These are phyloP conservation scores for Tolypeutes matacus DNA, from an alignment of 2,797 vertebrate species.

Conservation along the genomic window DNA sequence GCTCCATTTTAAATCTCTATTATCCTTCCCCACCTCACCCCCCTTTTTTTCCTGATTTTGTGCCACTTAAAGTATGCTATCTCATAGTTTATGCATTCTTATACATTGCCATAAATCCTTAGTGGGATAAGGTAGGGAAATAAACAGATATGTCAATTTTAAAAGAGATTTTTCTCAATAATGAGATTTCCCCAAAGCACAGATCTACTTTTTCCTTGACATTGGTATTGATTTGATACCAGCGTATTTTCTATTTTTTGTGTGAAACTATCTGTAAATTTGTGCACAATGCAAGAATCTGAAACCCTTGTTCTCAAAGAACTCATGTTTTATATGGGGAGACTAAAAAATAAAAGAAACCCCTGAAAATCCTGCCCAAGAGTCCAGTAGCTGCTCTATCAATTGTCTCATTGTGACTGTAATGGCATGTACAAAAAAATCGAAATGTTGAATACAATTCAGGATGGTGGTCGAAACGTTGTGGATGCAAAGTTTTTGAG, in stretches of 20 bases:
- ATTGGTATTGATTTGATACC: conserved; percentile 15
- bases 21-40: neutral
- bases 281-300: conserved; percentile 5
- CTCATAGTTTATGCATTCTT: neutral
- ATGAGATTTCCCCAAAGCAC: conserved; percentile 1
- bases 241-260: conserved; percentile 41
- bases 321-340: conserved; percentile 19
- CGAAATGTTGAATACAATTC: neutral
- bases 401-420: neutral
- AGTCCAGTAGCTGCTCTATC: neutral
- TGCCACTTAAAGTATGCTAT: neutral
- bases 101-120: neutral
- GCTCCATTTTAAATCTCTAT: neutral
- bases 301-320: conserved; percentile 16
- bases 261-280: conserved; percentile 45
- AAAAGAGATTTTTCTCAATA: conserved; percentile 10
- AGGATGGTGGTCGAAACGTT: neutral
- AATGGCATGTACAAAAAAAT: neutral
- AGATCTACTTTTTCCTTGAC: neutral
- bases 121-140: conserved; percentile 1
- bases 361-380: neutral
- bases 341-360: conserved; percentile 9
- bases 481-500: neutral
- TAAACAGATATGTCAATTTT: neutral
- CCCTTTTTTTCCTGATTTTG: neutral